phyloP scores from a whole-genome alignment of 2,888 invertebrate species.

The Xanthorhoe designata region DNA sequence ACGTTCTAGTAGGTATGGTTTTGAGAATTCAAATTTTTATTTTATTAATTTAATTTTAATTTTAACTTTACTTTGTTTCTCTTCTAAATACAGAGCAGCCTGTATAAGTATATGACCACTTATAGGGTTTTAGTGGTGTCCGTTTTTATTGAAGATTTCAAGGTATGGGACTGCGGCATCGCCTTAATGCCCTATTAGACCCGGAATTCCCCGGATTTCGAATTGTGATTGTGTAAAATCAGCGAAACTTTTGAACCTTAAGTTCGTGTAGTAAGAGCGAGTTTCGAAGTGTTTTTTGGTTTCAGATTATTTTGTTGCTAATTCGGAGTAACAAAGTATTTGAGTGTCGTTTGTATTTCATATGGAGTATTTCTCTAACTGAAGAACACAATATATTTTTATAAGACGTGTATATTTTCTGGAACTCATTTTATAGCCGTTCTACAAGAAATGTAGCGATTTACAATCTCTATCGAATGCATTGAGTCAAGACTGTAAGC shows the following conservation, averaged over 20 bases:
- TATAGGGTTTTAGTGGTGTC: conserved; percentile 40
- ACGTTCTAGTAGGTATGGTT: no score
- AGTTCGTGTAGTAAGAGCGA: background rate
- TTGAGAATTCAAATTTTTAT: no score
- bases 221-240: conserved; percentile 29
- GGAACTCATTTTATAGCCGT: no score
- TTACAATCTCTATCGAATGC: no score
- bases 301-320: conserved; percentile 15
- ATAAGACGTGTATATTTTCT: background rate
- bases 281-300: background rate
- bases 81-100: conserved; percentile 20
- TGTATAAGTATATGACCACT: conserved; percentile 33
- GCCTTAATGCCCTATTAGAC: conserved; percentile 39
- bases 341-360: conserved; percentile 5
- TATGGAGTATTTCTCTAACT: background rate
- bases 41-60: no score
- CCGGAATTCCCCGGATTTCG: conserved; percentile 34
- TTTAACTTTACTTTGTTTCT: no score
- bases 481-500: no score
- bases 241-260: conserved; percentile 27
- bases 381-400: background rate
- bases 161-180: conserved; percentile 35
- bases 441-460: no score
- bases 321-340: conserved; percentile 8
- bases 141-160: conserved; percentile 43